phyloP scores from a whole-genome alignment of 2,113 vertebrate genomes.

The Dendrocopos noguchii region DNA sequence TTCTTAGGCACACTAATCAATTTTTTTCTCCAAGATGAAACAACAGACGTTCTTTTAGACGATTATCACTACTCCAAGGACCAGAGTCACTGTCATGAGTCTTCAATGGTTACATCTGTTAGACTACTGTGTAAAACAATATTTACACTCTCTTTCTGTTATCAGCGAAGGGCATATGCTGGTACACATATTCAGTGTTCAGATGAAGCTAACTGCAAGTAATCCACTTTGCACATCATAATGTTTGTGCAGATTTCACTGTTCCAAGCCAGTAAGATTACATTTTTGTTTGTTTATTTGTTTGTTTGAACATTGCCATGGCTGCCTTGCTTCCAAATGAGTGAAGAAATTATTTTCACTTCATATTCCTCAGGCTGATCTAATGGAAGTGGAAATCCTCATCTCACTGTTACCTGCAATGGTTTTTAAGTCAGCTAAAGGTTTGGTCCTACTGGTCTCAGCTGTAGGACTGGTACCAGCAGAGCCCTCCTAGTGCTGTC shows the following conservation, averaged over 20 bases:
- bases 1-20: background rate
- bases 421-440: background rate
- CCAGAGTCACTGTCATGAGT: background rate
- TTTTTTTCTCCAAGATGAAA: background rate
- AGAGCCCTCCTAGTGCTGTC: background rate
- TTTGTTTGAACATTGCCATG: background rate
- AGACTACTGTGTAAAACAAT: background rate
- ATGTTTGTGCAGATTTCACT: background rate
- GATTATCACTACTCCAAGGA: background rate
- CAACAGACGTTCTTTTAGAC: conserved; percentile 11
- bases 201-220: background rate
- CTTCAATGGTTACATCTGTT: background rate
- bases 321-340: background rate
- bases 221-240: background rate
- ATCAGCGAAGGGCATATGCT: background rate
- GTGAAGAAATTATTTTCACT: background rate
- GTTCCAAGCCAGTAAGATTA: background rate
- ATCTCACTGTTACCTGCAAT: background rate
- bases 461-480: background rate
- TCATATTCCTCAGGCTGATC: background rate
- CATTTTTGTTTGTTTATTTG: background rate
- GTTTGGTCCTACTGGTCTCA: background rate
- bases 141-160: background rate
- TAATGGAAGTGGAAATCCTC: background rate
- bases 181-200: background rate